Conservation (phyloP, 2,797 vertebrate genomes). For the Darevskia nairensis region DNA sequence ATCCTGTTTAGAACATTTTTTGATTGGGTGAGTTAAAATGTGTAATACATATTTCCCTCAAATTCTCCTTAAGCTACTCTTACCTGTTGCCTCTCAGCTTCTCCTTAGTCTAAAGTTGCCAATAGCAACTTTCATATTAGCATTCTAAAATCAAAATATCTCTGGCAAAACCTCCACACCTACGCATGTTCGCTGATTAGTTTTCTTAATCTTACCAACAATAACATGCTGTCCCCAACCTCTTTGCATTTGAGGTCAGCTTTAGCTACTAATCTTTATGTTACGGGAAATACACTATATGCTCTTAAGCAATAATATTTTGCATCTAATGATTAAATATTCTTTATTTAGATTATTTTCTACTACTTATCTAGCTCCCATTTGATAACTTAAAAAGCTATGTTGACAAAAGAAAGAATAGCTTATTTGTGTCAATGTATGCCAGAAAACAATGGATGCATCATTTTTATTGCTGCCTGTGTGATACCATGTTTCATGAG, state of each 20-base stretch:
- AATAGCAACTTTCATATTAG: constrained; percentile 28
- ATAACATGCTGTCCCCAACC: constrained; percentile 59
- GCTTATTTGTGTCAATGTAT: neutral
- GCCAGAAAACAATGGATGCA: constrained; percentile 38
- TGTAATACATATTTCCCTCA: neutral
- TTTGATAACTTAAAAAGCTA: constrained; percentile 9
- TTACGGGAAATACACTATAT: constrained; percentile 37
- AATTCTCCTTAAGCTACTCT: neutral
- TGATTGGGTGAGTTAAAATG: neutral
- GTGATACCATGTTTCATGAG: constrained; percentile 40
- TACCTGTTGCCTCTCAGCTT: neutral
- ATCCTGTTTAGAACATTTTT: neutral
- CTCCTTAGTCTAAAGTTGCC: neutral
- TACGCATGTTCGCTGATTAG: constrained; percentile 41
- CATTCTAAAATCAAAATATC: constrained; percentile 41
- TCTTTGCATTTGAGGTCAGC: constrained; percentile 28
- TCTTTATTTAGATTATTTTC: neutral
- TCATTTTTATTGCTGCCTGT: constrained; percentile 35
- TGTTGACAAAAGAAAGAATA: neutral
- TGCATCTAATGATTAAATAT: neutral
- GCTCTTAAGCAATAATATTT: constrained; percentile 14
- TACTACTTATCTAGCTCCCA: neutral
- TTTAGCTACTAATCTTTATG: constrained; percentile 54
- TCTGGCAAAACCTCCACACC: constrained; percentile 32
- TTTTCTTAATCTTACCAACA: constrained; percentile 59